Percentiles rank a stretch among this genome's conserved stretches.
Evolutionary conservation across 2,888 invertebrate genomes (phyloP).

Genomic region (Ophioninae sp.): DNA sequence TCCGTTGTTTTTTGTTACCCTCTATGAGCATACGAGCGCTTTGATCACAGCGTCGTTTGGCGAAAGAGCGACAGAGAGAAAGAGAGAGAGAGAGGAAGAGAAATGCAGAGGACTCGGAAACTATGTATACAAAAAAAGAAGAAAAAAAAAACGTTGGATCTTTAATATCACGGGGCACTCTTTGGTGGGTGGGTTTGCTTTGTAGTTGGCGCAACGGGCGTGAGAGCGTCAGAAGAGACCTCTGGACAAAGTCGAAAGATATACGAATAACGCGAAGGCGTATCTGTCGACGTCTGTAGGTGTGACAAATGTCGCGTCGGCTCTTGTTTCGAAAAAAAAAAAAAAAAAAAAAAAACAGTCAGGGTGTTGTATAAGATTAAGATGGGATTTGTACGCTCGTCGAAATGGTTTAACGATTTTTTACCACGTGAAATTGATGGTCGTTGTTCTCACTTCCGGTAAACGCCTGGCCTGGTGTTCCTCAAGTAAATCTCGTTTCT

Average conservation of each 20-base stretch:
- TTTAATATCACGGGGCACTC: slow-evolving; percentile 45
- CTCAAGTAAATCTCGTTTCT: not conserved
- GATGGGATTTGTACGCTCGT: too few relatives aligned
- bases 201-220: slow-evolving; percentile 36
- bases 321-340: slow-evolving; percentile 25
- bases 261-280: not conserved
- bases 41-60: not conserved
- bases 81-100: not conserved
- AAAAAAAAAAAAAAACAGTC: slow-evolving; percentile 1
- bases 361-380: too few relatives aligned
- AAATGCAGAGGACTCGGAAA: not conserved
- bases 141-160: slow-evolving; percentile 8
- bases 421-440: slow-evolving; percentile 38
- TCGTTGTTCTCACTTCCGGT: slow-evolving; percentile 18
- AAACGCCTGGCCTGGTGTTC: slow-evolving; percentile 1
- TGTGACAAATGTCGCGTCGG: slow-evolving; percentile 48
- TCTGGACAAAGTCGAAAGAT: slow-evolving; percentile 23
- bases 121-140: not conserved
- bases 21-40: slow-evolving; percentile 3
- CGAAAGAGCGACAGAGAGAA: not conserved
- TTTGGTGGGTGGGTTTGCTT: slow-evolving; percentile 45
- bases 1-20: not conserved
- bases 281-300: not conserved
- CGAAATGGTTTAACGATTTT: slow-evolving; percentile 52
- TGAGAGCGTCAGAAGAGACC: slow-evolving; percentile 12